Conservation (phyloP, 2,888 invertebrate genomes). For the Athetis lepigone region DNA sequence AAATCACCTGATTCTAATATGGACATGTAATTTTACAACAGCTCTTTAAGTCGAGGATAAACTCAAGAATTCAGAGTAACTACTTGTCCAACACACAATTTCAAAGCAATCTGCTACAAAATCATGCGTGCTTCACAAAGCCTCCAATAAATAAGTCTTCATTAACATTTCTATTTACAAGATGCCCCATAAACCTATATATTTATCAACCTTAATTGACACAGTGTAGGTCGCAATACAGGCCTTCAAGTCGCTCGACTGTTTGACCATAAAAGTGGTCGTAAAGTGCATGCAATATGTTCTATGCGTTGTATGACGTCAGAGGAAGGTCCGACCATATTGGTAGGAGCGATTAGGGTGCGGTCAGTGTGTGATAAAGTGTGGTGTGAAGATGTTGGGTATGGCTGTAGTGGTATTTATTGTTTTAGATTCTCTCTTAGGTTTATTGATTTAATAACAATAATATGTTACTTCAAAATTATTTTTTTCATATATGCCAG, state of each 20-base stretch:
- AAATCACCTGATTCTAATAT: too few species aligned
- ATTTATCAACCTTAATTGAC: constrained; percentile 59
- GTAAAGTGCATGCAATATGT: constrained; percentile 60
- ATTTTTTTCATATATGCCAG: too few species aligned
- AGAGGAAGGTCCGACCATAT: constrained; percentile 39
- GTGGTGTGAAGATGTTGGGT: neutral
- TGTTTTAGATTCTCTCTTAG: too few species aligned
- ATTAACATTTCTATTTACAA: constrained; percentile 41
- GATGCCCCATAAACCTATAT: constrained; percentile 53
- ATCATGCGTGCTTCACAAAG: neutral
- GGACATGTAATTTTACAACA: too few species aligned
- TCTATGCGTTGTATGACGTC: constrained; percentile 52
- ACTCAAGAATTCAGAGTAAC: too few species aligned
- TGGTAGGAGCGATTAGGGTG: constrained; percentile 21
- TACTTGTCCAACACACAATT: neutral
- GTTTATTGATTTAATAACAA: too few species aligned
- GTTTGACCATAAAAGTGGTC: constrained; percentile 56
- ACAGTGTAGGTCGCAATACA: constrained; percentile 22
- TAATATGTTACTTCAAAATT: too few species aligned
- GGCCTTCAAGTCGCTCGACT: constrained; percentile 41
- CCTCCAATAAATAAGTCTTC: neutral
- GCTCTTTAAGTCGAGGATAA: too few species aligned
- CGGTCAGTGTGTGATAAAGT: constrained; percentile 29
- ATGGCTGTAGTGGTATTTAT: too few species aligned
- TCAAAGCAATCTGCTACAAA: neutral